These are phyloP conservation scores for Haplochromis vanheusdeni DNA, from an alignment of 2,113 vertebrate species.

Conservation along the genomic window DNA sequence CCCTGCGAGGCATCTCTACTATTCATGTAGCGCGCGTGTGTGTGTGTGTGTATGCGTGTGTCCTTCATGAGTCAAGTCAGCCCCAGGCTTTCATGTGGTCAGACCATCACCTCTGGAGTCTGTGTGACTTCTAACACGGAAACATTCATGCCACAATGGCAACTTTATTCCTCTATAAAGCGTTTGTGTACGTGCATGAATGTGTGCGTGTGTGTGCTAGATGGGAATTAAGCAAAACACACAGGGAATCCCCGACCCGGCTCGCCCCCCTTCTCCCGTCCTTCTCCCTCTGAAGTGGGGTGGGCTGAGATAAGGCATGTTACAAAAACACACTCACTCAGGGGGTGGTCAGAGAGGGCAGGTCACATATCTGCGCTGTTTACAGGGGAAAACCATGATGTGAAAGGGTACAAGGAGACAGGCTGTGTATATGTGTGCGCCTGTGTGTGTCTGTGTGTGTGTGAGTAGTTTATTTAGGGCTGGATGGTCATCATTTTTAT, in stretches of 20 bases:
- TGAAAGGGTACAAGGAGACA: not conserved
- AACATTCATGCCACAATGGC: not conserved
- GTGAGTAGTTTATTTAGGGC: not conserved
- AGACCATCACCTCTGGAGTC: not conserved
- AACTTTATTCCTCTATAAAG: not conserved
- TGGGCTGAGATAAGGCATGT: conserved; percentile 46
- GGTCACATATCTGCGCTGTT: conserved; percentile 39
- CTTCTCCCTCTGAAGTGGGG: conserved; percentile 17
- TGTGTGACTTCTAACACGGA: not conserved
- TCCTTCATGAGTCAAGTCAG: not conserved
- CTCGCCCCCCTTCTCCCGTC: not conserved
- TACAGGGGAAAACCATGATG: conserved; percentile 33
- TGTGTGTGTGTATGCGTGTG: not conserved
- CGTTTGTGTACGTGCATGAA: not conserved
- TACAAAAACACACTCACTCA: conserved; percentile 39
- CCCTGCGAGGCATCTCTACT: not conserved
- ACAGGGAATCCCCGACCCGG: conserved; percentile 30
- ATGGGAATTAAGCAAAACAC: not conserved
- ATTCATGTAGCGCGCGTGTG: not conserved
- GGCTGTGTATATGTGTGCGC: not conserved
- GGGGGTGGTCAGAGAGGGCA: conserved; percentile 28
- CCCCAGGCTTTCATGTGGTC: not conserved
- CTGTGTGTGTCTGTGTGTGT: not conserved
- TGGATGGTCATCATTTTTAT: not conserved
- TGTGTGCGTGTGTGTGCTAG: not conserved